Evolutionary conservation across 2,888 invertebrate genomes (phyloP).

Genomic region (Strigamia maritima): DNA sequence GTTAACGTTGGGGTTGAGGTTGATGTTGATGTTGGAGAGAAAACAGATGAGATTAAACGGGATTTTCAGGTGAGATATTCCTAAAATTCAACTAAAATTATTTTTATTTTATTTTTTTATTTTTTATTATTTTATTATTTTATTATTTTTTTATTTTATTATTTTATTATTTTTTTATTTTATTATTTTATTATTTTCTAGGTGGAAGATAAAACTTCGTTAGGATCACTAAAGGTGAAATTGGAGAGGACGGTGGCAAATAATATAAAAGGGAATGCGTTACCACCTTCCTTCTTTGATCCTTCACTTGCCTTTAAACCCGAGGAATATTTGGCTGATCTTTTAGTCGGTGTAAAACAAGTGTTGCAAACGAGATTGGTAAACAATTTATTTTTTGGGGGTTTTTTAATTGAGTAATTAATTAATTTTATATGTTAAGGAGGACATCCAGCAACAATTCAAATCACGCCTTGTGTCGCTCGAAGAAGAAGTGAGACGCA

Average conservation of each 20-base stretch:
- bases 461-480: slow-evolving; percentile 65
- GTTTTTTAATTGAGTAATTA: no score
- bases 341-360: slow-evolving; percentile 73
- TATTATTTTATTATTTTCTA: no score
- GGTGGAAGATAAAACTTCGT: neutral
- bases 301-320: slow-evolving; percentile 51
- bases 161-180: no score
- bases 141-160: no score
- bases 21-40: neutral
- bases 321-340: slow-evolving; percentile 77
- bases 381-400: no score
- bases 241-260: neutral
- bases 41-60: neutral
- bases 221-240: neutral
- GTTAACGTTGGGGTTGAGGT: no score
- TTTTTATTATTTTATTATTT: no score
- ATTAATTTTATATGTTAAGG: no score
- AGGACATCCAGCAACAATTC: slow-evolving; percentile 56
- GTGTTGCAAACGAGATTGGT: slow-evolving; percentile 66
- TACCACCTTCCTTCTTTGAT: slow-evolving; percentile 1
- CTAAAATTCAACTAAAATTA: neutral
- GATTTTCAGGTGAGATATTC: neutral
- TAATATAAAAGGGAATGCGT: neutral
- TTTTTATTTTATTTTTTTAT: no score
- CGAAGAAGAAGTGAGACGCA: slow-evolving; percentile 73